Evolutionary conservation across 2,113 vertebrate species (phyloP).

Genomic region (Gasterosteus nipponicus): DNA sequence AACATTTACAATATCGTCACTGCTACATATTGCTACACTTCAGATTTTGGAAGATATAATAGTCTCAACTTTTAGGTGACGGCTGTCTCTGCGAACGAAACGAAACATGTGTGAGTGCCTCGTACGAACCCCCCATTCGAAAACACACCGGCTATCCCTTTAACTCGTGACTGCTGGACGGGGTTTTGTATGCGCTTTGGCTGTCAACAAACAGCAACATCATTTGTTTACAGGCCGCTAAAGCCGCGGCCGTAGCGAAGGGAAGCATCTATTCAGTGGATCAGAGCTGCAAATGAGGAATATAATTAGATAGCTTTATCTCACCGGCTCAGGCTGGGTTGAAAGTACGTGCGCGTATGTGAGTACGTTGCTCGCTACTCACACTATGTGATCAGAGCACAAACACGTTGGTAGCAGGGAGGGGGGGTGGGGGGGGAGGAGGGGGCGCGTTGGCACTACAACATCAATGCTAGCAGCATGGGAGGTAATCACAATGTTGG

Average conservation of each 20-base stretch:
- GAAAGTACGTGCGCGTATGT: constrained; percentile 24
- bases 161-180: neutral
- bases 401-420: constrained; percentile 42
- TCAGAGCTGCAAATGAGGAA: constrained; percentile 79
- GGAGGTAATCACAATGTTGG: constrained; percentile 68
- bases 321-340: constrained; percentile 62
- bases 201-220: constrained; percentile 58
- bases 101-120: too few relatives aligned
- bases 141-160: neutral
- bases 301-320: constrained; percentile 82
- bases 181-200: constrained; percentile 13
- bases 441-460: constrained; percentile 58
- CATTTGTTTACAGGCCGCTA: constrained; percentile 52
- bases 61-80: neutral
- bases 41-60: neutral
- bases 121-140: neutral
- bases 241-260: constrained; percentile 49
- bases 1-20: neutral
- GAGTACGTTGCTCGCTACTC: constrained; percentile 31
- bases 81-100: neutral
- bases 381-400: constrained; percentile 50
- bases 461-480: constrained; percentile 61
- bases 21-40: neutral
- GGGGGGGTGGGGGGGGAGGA: constrained; percentile 65
- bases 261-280: constrained; percentile 74